Conservation (phyloP, 37 sponge, comb jelly and placozoan species). For the Haliclona indistincta region DNA sequence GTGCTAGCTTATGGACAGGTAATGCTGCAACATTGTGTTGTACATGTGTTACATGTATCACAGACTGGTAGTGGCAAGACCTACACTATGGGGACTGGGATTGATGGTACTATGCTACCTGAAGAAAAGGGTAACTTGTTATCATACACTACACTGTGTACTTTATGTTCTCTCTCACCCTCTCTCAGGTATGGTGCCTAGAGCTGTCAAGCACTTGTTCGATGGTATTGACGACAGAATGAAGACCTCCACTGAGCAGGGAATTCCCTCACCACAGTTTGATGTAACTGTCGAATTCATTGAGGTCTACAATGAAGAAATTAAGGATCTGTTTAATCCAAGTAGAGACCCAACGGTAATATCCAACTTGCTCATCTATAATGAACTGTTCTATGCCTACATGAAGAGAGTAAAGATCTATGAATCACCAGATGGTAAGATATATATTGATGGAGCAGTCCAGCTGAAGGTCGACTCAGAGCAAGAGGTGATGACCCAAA, state of each 20-base stretch:
- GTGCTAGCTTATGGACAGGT: slow-evolving; percentile 96
- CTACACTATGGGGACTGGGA: slow-evolving; percentile 97
- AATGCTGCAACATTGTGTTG: background rate
- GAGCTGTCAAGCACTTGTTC: slow-evolving; percentile 92
- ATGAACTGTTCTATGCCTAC: too few relatives aligned
- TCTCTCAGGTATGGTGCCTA: slow-evolving; percentile 81
- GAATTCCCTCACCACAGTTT: slow-evolving; percentile 64
- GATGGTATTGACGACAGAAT: slow-evolving; percentile 48
- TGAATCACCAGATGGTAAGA: too few relatives aligned
- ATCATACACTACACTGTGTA: too few relatives aligned
- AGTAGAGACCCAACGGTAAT: slow-evolving; percentile 54
- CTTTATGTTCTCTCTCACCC: background rate
- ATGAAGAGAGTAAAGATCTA: too few relatives aligned
- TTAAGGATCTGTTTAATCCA: slow-evolving; percentile 82
- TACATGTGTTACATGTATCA: background rate
- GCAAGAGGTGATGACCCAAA: too few relatives aligned
- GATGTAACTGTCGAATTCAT: slow-evolving; percentile 86
- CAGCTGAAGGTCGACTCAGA: slow-evolving; percentile 46
- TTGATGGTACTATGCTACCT: slow-evolving; percentile 72
- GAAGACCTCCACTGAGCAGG: slow-evolving; percentile 42
- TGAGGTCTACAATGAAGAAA: slow-evolving; percentile 96
- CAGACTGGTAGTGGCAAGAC: slow-evolving; percentile 99
- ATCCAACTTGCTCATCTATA: too few relatives aligned
- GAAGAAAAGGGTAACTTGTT: slow-evolving; percentile 65
- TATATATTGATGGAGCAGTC: slow-evolving; percentile 76